Evolutionary conservation across 2,888 invertebrate species (phyloP).

Genomic region (Agrotis puta): DNA sequence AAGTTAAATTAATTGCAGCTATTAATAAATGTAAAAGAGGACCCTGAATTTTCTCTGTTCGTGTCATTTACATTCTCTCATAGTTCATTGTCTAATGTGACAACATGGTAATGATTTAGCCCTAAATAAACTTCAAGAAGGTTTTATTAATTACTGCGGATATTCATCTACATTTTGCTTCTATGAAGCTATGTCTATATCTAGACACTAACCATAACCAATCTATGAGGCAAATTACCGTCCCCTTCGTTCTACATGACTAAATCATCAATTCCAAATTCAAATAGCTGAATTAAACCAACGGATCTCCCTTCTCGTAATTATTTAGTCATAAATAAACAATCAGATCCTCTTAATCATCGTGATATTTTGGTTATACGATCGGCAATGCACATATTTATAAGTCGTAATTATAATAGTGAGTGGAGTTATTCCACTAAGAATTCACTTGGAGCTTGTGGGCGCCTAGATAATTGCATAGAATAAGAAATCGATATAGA

Average conservation of each 20-base stretch:
- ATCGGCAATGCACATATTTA: constrained; percentile 24
- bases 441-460: constrained; percentile 44
- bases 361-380: constrained; percentile 20
- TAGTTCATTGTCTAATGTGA: neutral
- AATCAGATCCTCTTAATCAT: constrained; percentile 24
- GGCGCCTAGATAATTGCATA: constrained; percentile 32
- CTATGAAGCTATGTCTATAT: no score
- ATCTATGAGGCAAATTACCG: neutral
- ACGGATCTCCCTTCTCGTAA: constrained; percentile 12
- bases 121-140: neutral
- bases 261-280: constrained; percentile 4
- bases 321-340: constrained; percentile 14
- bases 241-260: constrained; percentile 4
- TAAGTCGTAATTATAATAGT: constrained; percentile 25
- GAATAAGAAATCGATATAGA: constrained; percentile 24
- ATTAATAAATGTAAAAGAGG: constrained; percentile 33
- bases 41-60: constrained; percentile 11
- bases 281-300: constrained; percentile 10
- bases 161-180: neutral
- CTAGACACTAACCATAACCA: neutral
- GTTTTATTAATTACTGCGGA: constrained; percentile 11
- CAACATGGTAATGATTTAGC: neutral
- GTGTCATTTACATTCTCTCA: constrained; percentile 3
- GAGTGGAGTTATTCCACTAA: constrained; percentile 4
- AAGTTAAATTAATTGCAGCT: constrained; percentile 44